phyloP scores from a whole-genome alignment of 2,888 invertebrate species.

The Hypercompe scribonia region DNA sequence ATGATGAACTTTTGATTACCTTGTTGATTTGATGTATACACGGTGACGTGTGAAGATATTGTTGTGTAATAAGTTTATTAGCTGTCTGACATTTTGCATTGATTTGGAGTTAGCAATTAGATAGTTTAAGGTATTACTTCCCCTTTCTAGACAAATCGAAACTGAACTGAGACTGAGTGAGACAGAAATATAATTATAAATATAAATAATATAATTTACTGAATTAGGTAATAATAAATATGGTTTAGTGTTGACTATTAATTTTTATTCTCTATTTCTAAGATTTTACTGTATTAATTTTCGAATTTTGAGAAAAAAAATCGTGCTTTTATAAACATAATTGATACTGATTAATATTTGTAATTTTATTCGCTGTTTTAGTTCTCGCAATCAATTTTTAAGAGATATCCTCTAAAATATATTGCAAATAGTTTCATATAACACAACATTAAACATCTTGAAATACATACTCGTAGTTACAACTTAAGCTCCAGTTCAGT shows the following conservation, averaged over 20 bases:
- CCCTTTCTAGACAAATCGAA: background rate
- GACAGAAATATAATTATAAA: too few relatives aligned
- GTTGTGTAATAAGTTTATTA: background rate
- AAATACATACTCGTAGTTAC: slow-evolving; percentile 11
- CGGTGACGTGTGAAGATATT: slow-evolving; percentile 3
- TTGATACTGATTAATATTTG: too few relatives aligned
- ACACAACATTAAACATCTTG: slow-evolving; percentile 17
- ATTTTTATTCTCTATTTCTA: too few relatives aligned
- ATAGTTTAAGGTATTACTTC: background rate
- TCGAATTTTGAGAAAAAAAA: too few relatives aligned
- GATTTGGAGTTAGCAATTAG: background rate
- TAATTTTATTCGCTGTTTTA: background rate
- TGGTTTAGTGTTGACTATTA: too few relatives aligned
- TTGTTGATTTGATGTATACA: background rate
- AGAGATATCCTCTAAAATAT: background rate
- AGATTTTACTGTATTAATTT: too few relatives aligned
- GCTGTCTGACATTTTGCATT: slow-evolving; percentile 4
- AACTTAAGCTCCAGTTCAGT: slow-evolving; percentile 32
- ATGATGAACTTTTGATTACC: slow-evolving; percentile 10
- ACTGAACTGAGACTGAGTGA: background rate
- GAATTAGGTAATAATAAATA: too few relatives aligned
- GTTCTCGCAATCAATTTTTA: background rate
- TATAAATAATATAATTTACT: too few relatives aligned
- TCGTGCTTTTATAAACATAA: background rate
- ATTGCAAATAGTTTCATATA: slow-evolving; percentile 19